Conservation (phyloP, 2,113 vertebrate species). For the Ictidomys tridecemlineatus region DNA sequence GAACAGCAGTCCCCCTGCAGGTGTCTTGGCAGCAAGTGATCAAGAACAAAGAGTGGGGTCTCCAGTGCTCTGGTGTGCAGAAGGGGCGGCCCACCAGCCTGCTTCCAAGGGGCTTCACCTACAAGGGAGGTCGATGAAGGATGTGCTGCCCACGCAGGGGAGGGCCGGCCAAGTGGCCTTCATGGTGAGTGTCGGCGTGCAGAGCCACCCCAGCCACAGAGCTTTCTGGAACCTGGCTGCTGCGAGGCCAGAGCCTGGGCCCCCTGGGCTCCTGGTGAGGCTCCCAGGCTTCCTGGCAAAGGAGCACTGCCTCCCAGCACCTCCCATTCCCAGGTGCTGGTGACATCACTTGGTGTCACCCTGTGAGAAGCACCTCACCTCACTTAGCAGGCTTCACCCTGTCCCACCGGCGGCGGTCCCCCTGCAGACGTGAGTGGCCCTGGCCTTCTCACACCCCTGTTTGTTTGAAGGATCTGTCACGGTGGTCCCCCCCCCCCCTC, state of each 20-base stretch:
- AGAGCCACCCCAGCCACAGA: not conserved
- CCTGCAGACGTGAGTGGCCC: not conserved
- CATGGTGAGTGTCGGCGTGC: not conserved
- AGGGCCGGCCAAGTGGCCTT: slow-evolving; percentile 67
- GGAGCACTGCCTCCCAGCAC: slow-evolving; percentile 47
- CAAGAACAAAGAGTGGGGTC: slow-evolving; percentile 69
- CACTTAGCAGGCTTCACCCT: slow-evolving; percentile 60
- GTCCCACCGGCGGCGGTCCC: slow-evolving; percentile 53
- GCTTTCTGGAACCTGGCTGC: not conserved
- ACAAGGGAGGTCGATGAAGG: slow-evolving; percentile 74
- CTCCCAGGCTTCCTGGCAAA: not conserved
- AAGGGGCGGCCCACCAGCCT: slow-evolving; percentile 56
- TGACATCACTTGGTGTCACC: not conserved
- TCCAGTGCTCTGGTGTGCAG: not conserved
- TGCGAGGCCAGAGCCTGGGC: not conserved
- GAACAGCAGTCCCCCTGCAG: not conserved
- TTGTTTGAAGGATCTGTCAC: not conserved
- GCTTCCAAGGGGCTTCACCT: slow-evolving; percentile 58
- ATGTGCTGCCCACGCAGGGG: slow-evolving; percentile 68
- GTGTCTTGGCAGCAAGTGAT: not conserved
- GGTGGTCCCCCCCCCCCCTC: not conserved
- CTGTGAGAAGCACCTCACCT: slow-evolving; percentile 34
- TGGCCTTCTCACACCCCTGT: not conserved
- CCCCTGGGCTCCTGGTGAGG: not conserved
- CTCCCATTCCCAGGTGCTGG: slow-evolving; percentile 61